Percentiles rank a stretch among this genome's conserved stretches.
Evolutionary conservation across 1,140 invertebrate genomes (phyloP).

Genomic region (Ruditapes philippinarum): DNA sequence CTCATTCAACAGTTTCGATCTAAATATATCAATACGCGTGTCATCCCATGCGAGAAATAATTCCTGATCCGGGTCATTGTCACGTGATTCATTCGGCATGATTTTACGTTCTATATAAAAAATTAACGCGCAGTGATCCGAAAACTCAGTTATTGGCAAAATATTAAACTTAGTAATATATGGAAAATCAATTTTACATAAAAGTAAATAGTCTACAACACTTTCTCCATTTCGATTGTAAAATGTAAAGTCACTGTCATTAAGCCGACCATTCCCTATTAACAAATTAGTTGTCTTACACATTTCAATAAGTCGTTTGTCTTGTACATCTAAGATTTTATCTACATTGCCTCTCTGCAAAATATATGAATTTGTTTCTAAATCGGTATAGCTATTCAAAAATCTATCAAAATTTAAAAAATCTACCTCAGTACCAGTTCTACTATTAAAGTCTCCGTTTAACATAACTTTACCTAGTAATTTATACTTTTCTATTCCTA

Average conservation of each 20-base stretch:
- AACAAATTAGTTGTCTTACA: background rate
- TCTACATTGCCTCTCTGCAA: background rate
- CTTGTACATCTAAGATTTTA: background rate
- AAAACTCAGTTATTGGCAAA: no score
- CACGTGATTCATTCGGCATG: no score
- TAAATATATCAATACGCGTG: no score
- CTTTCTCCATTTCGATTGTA: no score
- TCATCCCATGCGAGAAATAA: no score
- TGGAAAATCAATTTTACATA: no score
- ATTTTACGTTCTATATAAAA: no score
- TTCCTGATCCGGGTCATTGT: no score
- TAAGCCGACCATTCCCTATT: background rate
- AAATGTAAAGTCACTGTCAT: background rate
- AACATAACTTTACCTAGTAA: background rate
- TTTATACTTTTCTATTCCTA: conserved; percentile 41
- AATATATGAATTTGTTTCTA: background rate
- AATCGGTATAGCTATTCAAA: background rate
- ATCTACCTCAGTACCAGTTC: background rate
- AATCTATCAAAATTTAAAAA: conserved; percentile 18
- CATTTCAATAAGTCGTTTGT: background rate
- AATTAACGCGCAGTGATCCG: no score
- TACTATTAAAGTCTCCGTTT: conserved; percentile 17
- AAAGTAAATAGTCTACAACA: no score
- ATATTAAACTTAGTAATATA: no score
- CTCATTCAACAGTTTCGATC: no score